These are phyloP conservation scores for Neodontobutis hainanensis DNA, from an alignment of 2,113 vertebrate species.

Conservation along the genomic window DNA sequence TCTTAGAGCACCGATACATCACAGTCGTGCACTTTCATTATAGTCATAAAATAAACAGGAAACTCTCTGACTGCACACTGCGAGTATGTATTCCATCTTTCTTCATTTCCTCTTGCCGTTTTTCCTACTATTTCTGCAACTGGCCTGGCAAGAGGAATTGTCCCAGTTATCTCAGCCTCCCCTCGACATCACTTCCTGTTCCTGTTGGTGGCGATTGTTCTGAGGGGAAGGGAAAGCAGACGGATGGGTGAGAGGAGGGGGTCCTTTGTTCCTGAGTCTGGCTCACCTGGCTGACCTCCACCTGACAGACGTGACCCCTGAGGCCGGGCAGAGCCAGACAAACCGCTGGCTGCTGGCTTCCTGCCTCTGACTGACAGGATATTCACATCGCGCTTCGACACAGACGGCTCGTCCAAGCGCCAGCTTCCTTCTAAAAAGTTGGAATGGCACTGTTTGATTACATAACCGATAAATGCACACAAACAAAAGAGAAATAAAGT, in stretches of 20 bases:
- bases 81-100: slow-evolving; percentile 41
- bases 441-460: neutral
- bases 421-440: neutral
- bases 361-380: slow-evolving; percentile 64
- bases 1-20: too few species aligned
- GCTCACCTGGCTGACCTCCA: slow-evolving; percentile 64
- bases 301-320: slow-evolving; percentile 61
- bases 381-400: slow-evolving; percentile 37
- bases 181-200: slow-evolving; percentile 70
- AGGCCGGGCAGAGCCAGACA: slow-evolving; percentile 46
- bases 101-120: slow-evolving; percentile 46
- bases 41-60: slow-evolving; percentile 48
- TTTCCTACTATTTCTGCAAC: slow-evolving; percentile 46
- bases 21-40: neutral
- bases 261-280: slow-evolving; percentile 59
- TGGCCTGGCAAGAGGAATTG: slow-evolving; percentile 60
- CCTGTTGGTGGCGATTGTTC: slow-evolving; percentile 69
- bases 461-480: neutral
- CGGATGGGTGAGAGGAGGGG: slow-evolving; percentile 35
- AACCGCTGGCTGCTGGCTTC: slow-evolving; percentile 48
- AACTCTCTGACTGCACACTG: slow-evolving; percentile 24
- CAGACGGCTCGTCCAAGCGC: slow-evolving; percentile 10
- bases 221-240: slow-evolving; percentile 63
- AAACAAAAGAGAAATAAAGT: neutral
- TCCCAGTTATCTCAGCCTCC: slow-evolving; percentile 62